A percentile compares a stretch with the other conserved stretches of the same genome.
These are phyloP conservation scores for Amphimallon solstitiale DNA, from an alignment of 2,888 invertebrate species.

Conservation along the genomic window DNA sequence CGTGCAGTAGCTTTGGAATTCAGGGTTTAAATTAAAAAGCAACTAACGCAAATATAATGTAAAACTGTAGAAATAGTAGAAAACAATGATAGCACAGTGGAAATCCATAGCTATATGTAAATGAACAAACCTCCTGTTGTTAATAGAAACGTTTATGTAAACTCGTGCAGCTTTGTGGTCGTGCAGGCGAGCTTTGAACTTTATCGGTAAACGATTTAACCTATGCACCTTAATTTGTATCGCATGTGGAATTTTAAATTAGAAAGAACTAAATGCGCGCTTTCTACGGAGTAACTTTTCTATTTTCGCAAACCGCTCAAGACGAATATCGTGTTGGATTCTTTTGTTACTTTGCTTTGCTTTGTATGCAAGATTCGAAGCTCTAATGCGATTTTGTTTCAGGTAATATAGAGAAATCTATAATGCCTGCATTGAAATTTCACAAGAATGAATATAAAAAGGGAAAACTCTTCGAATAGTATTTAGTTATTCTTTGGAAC, in stretches of 20 bases:
- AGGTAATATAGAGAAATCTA: too few species aligned
- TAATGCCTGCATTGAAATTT: too few species aligned
- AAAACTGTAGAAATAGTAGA: neutral
- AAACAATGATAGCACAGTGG: neutral
- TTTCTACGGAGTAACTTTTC: too few species aligned
- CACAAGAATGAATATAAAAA: too few species aligned
- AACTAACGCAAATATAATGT: neutral
- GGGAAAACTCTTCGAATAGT: too few species aligned
- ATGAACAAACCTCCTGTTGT: slow-evolving; percentile 18
- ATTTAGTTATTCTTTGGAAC: too few species aligned
- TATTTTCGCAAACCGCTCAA: slow-evolving; percentile 4
- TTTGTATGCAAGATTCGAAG: slow-evolving; percentile 2
- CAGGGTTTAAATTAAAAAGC: neutral
- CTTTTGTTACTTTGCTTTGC: slow-evolving; percentile 6
- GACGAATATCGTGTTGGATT: neutral
- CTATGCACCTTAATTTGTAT: slow-evolving; percentile 19
- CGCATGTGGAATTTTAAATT: slow-evolving; percentile 27
- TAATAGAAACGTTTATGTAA: slow-evolving; percentile 18
- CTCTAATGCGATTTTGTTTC: neutral
- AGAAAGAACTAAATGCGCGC: neutral
- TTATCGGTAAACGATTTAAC: slow-evolving; percentile 32
- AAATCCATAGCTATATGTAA: neutral
- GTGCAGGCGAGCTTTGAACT: slow-evolving; percentile 27
- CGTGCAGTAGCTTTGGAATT: neutral
- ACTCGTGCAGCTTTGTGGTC: neutral